A percentile compares a stretch with the other conserved stretches of the same genome.
Evolutionary conservation across 2,113 vertebrate species (phyloP).

Genomic region (Trochalopteron elliotii): DNA sequence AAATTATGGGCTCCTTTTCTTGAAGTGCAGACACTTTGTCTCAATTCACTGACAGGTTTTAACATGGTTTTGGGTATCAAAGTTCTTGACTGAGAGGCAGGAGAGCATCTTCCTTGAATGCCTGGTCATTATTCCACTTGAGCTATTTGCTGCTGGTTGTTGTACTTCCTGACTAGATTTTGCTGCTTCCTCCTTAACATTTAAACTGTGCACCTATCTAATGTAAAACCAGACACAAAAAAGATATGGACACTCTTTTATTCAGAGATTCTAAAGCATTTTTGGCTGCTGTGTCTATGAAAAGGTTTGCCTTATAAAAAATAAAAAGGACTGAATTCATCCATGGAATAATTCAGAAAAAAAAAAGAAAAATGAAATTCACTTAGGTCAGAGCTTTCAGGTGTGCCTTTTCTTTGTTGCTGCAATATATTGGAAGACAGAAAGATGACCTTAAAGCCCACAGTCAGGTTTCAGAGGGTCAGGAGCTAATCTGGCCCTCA

Average conservation of each 20-base stretch:
- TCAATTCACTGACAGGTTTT: constrained; percentile 47
- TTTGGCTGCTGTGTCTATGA: neutral
- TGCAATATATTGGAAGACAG: neutral
- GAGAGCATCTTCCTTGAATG: constrained; percentile 17
- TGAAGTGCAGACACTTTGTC: constrained; percentile 37
- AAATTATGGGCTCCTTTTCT: constrained; percentile 54
- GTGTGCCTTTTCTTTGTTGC: neutral
- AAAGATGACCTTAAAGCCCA: neutral
- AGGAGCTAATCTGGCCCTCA: neutral
- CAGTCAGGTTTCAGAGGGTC: neutral
- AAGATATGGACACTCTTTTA: neutral
- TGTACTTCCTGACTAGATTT: constrained; percentile 19
- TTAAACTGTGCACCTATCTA: neutral
- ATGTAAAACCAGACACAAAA: neutral
- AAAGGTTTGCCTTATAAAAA: neutral
- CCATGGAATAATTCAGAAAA: neutral
- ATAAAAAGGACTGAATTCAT: neutral
- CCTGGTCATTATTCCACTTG: constrained; percentile 50
- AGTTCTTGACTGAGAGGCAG: neutral
- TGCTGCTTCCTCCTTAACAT: neutral
- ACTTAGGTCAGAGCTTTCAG: neutral
- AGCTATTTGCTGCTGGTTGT: constrained; percentile 1
- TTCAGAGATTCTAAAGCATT: neutral
- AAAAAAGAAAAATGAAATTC: neutral
- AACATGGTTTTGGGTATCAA: constrained; percentile 23